Conservation (phyloP, 2,888 invertebrate species). For the Subacronicta megacephala region DNA sequence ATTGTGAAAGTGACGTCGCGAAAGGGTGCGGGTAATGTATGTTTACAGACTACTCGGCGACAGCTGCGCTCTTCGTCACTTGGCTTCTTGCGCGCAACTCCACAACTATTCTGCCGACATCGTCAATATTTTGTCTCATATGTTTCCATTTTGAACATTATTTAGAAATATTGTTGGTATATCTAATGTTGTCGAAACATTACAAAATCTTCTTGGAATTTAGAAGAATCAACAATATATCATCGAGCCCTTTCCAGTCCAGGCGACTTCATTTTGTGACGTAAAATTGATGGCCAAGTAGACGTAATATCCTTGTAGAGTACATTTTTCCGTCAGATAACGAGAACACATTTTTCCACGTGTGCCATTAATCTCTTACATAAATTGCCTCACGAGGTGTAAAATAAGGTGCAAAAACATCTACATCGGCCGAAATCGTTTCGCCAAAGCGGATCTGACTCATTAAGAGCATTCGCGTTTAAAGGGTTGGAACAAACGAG, state of each 20-base stretch:
- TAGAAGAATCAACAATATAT: conserved; percentile 23
- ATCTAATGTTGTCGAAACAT: conserved; percentile 10
- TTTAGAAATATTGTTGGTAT: conserved; percentile 26
- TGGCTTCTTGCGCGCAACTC: conserved; percentile 23
- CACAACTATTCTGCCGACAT: conserved; percentile 30
- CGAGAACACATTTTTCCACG: conserved; percentile 39
- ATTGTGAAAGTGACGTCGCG: conserved; percentile 4
- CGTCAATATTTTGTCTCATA: conserved; percentile 37
- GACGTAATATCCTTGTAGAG: conserved; percentile 34
- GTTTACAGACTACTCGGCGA: conserved; percentile 31
- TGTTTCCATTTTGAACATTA: conserved; percentile 31
- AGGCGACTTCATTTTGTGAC: conserved; percentile 21
- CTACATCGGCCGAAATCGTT: conserved; percentile 42
- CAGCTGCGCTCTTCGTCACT: conserved; percentile 39
- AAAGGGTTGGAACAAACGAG: conserved; percentile 56
- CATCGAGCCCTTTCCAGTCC: conserved; percentile 19
- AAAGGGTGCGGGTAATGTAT: conserved; percentile 48
- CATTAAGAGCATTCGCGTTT: conserved; percentile 49
- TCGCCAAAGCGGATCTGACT: conserved; percentile 41
- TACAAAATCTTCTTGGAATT: conserved; percentile 2
- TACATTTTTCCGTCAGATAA: conserved; percentile 38
- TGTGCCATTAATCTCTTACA: conserved; percentile 51
- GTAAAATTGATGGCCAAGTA: conserved; percentile 42
- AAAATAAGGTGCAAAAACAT: conserved; percentile 58
- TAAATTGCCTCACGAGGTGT: conserved; percentile 54